Percentiles rank a stretch among this genome's conserved stretches.
Evolutionary conservation across 1,140 invertebrate genomes (phyloP).

Genomic region (Leptopilina clavipes): DNA sequence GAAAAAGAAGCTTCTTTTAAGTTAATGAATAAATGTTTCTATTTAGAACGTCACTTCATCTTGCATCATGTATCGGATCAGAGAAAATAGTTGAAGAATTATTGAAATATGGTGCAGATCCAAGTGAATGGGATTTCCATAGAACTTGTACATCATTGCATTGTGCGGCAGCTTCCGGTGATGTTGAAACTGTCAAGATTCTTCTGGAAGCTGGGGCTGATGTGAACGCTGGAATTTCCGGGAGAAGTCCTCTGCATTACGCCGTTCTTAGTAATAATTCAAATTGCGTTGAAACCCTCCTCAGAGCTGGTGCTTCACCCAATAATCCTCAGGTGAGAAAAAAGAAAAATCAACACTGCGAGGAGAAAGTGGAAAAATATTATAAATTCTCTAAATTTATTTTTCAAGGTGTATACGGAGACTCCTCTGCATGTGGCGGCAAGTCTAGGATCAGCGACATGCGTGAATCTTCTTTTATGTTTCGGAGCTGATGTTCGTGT

Average conservation of each 20-base stretch:
- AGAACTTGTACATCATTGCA: constrained; percentile 84
- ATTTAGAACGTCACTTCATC: constrained; percentile 83
- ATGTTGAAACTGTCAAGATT: constrained; percentile 76
- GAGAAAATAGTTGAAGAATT: constrained; percentile 80
- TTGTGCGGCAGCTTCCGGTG: constrained; percentile 82
- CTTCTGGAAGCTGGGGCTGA: constrained; percentile 81
- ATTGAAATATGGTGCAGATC: constrained; percentile 79
- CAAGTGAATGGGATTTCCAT: constrained; percentile 80
- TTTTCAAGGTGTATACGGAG: constrained; percentile 83
- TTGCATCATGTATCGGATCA: constrained; percentile 82
- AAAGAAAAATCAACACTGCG: neutral
- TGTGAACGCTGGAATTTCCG: constrained; percentile 83
- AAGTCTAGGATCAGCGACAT: constrained; percentile 80
- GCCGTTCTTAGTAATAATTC: constrained; percentile 82
- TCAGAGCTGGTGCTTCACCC: constrained; percentile 83
- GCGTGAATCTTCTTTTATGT: constrained; percentile 81
- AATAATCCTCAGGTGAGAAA: constrained; percentile 82
- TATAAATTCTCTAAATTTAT: neutral
- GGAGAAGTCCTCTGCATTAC: constrained; percentile 81
- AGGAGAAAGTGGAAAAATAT: too few relatives aligned
- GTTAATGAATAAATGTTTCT: constrained; percentile 9
- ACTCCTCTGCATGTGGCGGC: constrained; percentile 89
- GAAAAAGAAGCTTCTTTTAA: too few relatives aligned
- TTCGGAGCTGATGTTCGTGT: constrained; percentile 86
- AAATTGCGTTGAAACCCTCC: constrained; percentile 81